Conservation (phyloP, 2,888 invertebrate species). For the Dendrolimus pini region DNA sequence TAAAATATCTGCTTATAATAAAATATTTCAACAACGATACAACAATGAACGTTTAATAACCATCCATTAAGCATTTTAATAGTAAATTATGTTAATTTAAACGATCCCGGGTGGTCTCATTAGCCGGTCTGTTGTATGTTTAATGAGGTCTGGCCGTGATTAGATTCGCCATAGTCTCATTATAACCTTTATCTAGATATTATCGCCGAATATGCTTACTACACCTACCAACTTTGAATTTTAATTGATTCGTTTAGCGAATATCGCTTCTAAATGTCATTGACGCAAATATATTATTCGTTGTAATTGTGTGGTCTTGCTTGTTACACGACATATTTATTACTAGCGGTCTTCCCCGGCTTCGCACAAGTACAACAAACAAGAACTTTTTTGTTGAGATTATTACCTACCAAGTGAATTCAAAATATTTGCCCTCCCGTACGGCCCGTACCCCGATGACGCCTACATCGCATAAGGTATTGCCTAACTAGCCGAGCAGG, state of each 20-base stretch:
- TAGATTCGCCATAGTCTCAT: conserved; percentile 2
- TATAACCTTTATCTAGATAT: background rate
- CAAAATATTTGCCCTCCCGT: too few species aligned
- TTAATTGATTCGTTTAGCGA: background rate
- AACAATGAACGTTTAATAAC: background rate
- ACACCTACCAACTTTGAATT: background rate
- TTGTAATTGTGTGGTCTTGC: too few species aligned
- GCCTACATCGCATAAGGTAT: too few species aligned
- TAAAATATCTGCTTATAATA: background rate
- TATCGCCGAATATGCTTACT: background rate
- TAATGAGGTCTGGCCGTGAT: conserved; percentile 1
- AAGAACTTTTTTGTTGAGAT: too few species aligned
- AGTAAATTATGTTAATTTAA: background rate
- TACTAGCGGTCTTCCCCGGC: too few species aligned
- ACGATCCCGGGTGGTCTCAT: conserved; percentile 2
- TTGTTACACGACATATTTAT: too few species aligned
- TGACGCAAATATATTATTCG: background rate
- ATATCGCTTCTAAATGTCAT: background rate
- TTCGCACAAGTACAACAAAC: too few species aligned
- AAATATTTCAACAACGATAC: background rate
- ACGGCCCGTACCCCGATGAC: too few species aligned
- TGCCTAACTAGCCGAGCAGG: too few species aligned
- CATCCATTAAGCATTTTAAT: background rate
- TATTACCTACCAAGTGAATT: too few species aligned
- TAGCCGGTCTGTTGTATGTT: conserved; percentile 4